phyloP scores from a whole-genome alignment of 1,140 invertebrate species.

The Trinorchestia longiramus region DNA sequence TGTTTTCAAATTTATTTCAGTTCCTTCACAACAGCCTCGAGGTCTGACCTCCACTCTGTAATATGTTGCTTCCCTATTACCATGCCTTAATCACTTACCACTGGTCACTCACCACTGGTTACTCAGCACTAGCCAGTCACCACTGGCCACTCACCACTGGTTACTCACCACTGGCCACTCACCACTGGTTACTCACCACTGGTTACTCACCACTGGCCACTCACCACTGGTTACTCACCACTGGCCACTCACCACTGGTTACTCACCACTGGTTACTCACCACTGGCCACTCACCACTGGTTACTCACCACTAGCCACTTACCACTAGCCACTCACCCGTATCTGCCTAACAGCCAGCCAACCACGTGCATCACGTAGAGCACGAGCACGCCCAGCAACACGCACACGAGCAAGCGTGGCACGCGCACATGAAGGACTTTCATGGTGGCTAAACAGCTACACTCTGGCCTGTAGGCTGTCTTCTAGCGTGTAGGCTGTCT shows the following conservation, averaged over 20 bases:
- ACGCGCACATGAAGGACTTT: background rate
- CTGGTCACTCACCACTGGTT: background rate
- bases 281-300: too few species aligned
- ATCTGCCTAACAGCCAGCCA: background rate
- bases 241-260: too few species aligned
- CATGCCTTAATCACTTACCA: too few species aligned
- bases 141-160: too few species aligned
- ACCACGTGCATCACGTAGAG: background rate
- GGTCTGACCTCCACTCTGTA: background rate
- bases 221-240: too few species aligned
- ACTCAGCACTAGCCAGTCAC: background rate
- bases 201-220: too few species aligned
- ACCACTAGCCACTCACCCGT: background rate
- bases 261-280: too few species aligned
- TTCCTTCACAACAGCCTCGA: background rate
- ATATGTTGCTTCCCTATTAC: background rate
- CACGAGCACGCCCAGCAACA: background rate
- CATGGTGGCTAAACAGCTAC: background rate
- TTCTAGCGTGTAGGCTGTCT: too few species aligned
- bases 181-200: background rate
- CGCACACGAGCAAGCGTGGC: background rate
- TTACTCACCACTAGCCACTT: too few species aligned
- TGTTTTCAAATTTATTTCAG: background rate
- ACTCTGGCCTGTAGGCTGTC: too few species aligned
- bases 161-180: background rate